Percentiles rank a stretch among this genome's conserved stretches.
Conservation (phyloP, 2,888 invertebrate genomes). For the Girardia tigrina region DNA sequence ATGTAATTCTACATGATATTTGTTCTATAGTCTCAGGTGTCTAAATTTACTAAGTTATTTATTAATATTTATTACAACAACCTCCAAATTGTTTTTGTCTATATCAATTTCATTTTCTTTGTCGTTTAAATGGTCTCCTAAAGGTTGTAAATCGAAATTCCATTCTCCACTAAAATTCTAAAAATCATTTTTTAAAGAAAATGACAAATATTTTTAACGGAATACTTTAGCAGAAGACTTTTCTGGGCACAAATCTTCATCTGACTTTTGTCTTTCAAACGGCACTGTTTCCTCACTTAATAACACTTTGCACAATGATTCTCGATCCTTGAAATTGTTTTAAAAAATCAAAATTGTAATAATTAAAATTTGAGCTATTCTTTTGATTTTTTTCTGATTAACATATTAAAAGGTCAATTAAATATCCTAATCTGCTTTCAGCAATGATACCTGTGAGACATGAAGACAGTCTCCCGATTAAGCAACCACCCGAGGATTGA, state of each 20-base stretch:
- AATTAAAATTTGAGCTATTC: no score
- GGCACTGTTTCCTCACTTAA: not conserved
- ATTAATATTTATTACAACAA: not conserved
- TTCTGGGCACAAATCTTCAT: not conserved
- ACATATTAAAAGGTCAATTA: no score
- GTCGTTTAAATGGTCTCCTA: not conserved
- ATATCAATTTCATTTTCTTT: not conserved
- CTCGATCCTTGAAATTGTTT: not conserved
- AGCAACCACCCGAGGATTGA: no score
- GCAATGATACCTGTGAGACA: no score
- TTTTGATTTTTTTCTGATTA: no score
- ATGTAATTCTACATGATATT: not conserved
- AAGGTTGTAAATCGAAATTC: constrained; percentile 9
- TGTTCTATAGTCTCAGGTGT: not conserved
- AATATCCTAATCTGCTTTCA: no score
- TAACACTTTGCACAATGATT: not conserved
- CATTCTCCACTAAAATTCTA: not conserved
- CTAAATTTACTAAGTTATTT: not conserved
- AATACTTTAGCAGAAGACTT: not conserved
- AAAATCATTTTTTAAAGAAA: not conserved
- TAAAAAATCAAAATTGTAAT: no score
- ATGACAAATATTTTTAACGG: not conserved
- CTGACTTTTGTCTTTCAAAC: not conserved
- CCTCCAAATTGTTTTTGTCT: not conserved
- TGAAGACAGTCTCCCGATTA: no score